phyloP scores from a whole-genome alignment of 1,140 invertebrate species.

The Theocolax elegans region DNA sequence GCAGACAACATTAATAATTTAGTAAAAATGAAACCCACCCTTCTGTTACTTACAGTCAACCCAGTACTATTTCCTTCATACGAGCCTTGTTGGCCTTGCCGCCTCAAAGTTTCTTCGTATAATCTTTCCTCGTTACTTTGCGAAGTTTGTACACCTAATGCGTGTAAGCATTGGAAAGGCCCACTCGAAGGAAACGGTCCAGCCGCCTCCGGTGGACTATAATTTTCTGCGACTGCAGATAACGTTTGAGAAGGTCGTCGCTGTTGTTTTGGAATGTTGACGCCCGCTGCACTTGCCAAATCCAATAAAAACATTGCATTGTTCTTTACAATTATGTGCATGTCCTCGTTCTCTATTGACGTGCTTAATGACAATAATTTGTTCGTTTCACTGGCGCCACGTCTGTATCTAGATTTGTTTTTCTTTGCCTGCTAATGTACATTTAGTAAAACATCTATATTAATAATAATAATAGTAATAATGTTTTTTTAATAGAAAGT shows the following conservation, averaged over 20 bases:
- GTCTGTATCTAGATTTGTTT: slow-evolving; percentile 1
- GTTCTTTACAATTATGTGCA: slow-evolving; percentile 86
- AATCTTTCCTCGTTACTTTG: slow-evolving; percentile 70
- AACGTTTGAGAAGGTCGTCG: slow-evolving; percentile 70
- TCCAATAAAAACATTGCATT: slow-evolving; percentile 96
- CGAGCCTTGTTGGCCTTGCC: slow-evolving; percentile 58
- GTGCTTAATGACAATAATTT: slow-evolving; percentile 59
- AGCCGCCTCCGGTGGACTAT: slow-evolving; percentile 68
- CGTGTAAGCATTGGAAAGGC: slow-evolving; percentile 82
- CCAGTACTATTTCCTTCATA: slow-evolving; percentile 52
- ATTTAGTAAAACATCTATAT: too few relatives aligned
- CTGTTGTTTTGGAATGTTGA: slow-evolving; percentile 66
- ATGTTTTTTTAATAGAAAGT: too few relatives aligned
- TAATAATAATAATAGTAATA: too few relatives aligned
- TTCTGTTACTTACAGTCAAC: slow-evolving; percentile 53
- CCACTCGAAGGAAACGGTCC: slow-evolving; percentile 73
- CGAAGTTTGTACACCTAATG: slow-evolving; percentile 72
- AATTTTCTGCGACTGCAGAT: slow-evolving; percentile 73
- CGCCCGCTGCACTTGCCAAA: slow-evolving; percentile 78
- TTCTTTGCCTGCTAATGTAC: slow-evolving; percentile 33
- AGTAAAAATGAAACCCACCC: slow-evolving; percentile 54
- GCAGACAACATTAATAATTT: slow-evolving; percentile 15
- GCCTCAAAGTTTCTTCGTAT: slow-evolving; percentile 68
- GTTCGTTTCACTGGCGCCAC: slow-evolving; percentile 42
- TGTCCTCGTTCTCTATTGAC: slow-evolving; percentile 67